Conservation (phyloP, 2,797 vertebrate species). For the Cryptoprocta ferox region DNA sequence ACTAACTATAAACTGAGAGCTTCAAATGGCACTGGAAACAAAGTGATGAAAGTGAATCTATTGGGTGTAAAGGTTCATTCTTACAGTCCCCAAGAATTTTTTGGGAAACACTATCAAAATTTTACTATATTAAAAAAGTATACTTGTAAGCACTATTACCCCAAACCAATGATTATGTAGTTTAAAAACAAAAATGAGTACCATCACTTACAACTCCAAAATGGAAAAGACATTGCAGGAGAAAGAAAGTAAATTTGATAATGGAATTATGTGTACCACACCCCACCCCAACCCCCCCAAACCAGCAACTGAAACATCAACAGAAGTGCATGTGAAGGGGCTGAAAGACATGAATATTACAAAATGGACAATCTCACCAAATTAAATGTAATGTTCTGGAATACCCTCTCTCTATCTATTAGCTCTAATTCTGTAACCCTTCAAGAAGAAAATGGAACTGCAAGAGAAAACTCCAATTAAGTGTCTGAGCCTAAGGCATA, state of each 20-base stretch:
- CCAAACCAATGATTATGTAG: neutral
- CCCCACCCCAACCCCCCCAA: neutral
- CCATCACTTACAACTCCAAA: constrained; percentile 6
- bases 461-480: constrained; percentile 61
- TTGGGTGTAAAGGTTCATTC: neutral
- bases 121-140: constrained; percentile 46
- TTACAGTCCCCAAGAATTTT: neutral
- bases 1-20: neutral
- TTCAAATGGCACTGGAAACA: neutral
- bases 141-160: neutral
- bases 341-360: constrained; percentile 36
- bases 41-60: neutral
- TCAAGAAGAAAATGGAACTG: constrained; percentile 62
- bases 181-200: constrained; percentile 53
- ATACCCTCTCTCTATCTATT: constrained; percentile 52
- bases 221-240: neutral
- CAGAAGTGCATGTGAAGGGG: neutral
- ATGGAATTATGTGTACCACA: neutral
- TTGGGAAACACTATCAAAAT: neutral
- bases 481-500: constrained; percentile 35
- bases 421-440: constrained; percentile 57
- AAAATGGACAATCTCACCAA: constrained; percentile 33
- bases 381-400: constrained; percentile 60
- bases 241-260: constrained; percentile 22
- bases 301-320: neutral